Evolutionary conservation across 1,140 invertebrate species (phyloP).

Genomic region (Musca domestica): DNA sequence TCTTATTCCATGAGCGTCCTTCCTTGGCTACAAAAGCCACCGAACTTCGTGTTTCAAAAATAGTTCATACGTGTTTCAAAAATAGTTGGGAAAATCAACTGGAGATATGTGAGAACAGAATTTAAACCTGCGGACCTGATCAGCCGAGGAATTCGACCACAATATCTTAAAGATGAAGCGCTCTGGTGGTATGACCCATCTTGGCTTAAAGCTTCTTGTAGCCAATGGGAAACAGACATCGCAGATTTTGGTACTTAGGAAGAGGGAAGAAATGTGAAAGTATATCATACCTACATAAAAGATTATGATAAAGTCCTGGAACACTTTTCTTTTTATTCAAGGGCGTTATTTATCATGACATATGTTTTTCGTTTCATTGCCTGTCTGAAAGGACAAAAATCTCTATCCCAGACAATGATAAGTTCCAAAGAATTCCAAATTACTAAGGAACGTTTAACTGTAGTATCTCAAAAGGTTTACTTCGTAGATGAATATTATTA

Average conservation of each 20-base stretch:
- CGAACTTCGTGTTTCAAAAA: too few relatives aligned
- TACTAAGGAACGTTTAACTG: neutral
- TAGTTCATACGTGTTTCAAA: too few relatives aligned
- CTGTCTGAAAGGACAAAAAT: too few relatives aligned
- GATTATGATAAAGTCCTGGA: neutral
- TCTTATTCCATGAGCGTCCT: too few relatives aligned
- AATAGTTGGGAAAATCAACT: neutral
- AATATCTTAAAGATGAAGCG: too few relatives aligned
- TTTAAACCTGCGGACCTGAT: conserved; percentile 43
- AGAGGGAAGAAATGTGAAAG: neutral
- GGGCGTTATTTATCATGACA: neutral
- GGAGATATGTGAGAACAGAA: neutral
- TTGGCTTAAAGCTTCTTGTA: conserved; percentile 25
- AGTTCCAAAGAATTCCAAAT: too few relatives aligned
- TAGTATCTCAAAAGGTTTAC: neutral
- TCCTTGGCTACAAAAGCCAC: neutral
- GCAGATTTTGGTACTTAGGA: too few relatives aligned
- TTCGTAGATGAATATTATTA: too few relatives aligned
- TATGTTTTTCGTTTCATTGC: neutral
- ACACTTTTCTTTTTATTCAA: neutral
- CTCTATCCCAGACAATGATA: too few relatives aligned
- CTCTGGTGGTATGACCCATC: conserved; percentile 40
- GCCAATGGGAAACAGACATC: neutral
- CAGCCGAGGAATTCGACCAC: neutral
- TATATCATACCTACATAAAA: too few relatives aligned